phyloP scores from a whole-genome alignment of 2,888 invertebrate species.

The Heliconius ismenius region DNA sequence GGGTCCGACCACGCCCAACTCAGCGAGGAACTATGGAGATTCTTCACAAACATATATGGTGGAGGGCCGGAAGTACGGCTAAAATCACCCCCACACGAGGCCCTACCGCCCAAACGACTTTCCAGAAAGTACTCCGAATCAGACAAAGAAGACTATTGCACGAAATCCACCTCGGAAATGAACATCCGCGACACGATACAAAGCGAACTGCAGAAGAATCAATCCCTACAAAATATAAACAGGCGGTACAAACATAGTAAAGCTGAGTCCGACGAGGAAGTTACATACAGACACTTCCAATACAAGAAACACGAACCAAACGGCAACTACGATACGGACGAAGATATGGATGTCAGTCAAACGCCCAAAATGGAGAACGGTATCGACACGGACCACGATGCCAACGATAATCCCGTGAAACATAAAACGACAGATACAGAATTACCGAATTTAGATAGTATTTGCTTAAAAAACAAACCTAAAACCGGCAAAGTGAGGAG shows the following conservation, averaged over 20 bases:
- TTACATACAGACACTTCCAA: constrained; percentile 59
- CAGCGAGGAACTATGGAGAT: constrained; percentile 92
- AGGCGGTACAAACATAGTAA: constrained; percentile 55
- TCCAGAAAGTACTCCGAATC: constrained; percentile 68
- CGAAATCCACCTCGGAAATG: constrained; percentile 68
- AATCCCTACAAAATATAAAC: constrained; percentile 74
- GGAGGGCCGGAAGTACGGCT: constrained; percentile 92
- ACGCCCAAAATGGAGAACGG: constrained; percentile 69
- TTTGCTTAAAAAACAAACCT: constrained; percentile 65
- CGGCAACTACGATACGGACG: constrained; percentile 70
- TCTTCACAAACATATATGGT: constrained; percentile 92
- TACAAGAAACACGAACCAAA: constrained; percentile 64
- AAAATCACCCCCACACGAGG: constrained; percentile 52
- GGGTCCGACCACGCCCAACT: constrained; percentile 88
- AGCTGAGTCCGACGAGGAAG: constrained; percentile 69
- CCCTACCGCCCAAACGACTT: constrained; percentile 28
- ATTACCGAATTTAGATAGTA: constrained; percentile 67
- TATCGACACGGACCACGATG: constrained; percentile 68
- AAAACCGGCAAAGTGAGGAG: constrained; percentile 68
- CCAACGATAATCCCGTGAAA: constrained; percentile 62
- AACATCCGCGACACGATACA: constrained; percentile 64
- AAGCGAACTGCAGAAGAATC: constrained; percentile 70
- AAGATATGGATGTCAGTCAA: constrained; percentile 60
- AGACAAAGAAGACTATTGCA: constrained; percentile 73
- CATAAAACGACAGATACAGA: constrained; percentile 56